Evolutionary conservation across 1,140 invertebrate genomes (phyloP), one percentile per base, ranked within the genome.

Genomic region (Drosophila littoralis): DNA sequence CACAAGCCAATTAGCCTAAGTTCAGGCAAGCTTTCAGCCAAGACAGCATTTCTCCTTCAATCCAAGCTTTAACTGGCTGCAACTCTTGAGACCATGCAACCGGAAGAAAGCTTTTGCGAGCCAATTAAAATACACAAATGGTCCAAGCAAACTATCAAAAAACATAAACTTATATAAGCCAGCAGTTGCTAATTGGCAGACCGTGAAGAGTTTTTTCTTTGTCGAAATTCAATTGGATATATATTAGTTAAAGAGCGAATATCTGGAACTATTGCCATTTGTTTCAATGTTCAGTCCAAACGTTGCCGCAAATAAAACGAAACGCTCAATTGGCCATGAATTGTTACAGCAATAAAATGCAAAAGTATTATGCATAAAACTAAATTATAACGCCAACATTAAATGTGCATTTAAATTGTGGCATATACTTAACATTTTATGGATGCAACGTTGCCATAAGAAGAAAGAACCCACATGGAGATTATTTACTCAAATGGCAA

Each of bases 241-340:
- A 67, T 73, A 61, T 36, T 35, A 43, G 15, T 75, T 63, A 72
- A 59, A 63, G 74, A 82, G 65, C 55, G 61, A 43, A 69, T 64
- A 59, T 46, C 36, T 40, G 13, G 4, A 64, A 75, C 64, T 52
- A 52, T 73, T 54, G 65, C 60, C 48, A 52, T 46, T 82, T 57
- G 48, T 63, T 71, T 54, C 46, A 55, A 59, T 65, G 8, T 17
- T 50, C 10, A n/a, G 10, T 43, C 22, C 12, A 7, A 59, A 59
- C 10, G 46, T 8, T 55, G 48, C 60, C 60, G 12, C 28, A 57
- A 63, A 65, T 72, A 54, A 79, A 79, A 79, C 73, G 42, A 59
- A 73, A 22, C 70, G 59, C 43, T 82, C 77, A 84, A 85, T 85
- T 85, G 74, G 63, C 81, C 81, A 85, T 81, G 82, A 81, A 66